Conservation (phyloP, 2,113 vertebrate genomes). For the Falcunculus frontatus region DNA sequence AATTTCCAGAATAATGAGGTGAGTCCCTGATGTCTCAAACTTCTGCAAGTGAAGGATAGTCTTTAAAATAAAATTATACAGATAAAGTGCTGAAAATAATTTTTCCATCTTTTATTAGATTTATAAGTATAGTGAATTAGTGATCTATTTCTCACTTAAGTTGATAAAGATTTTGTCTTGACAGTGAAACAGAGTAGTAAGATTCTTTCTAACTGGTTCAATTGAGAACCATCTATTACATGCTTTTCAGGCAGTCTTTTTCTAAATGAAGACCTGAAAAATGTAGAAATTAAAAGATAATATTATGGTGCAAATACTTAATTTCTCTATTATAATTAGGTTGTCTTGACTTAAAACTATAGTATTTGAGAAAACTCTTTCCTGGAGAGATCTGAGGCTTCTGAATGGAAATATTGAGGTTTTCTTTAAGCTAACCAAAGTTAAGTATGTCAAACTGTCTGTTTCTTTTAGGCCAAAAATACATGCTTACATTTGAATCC, state of each 20-base stretch:
- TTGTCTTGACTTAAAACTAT: not conserved
- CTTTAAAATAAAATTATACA: not conserved
- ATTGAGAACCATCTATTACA: not conserved
- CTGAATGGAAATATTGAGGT: not conserved
- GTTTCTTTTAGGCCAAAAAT: not conserved
- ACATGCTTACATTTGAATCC: not conserved
- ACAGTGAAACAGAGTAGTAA: not conserved
- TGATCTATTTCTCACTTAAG: not conserved
- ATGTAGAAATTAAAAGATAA: not conserved
- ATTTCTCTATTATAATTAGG: not conserved
- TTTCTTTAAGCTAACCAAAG: not conserved
- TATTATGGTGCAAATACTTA: not conserved
- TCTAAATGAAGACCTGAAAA: not conserved
- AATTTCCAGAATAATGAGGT: not conserved
- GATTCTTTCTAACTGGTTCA: not conserved
- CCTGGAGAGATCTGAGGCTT: not conserved
- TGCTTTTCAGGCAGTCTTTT: not conserved
- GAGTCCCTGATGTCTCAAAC: not conserved
- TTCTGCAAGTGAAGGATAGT: not conserved
- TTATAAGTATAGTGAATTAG: not conserved
- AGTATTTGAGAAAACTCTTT: not conserved
- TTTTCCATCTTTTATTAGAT: not conserved
- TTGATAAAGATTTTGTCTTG: not conserved
- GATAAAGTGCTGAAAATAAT: not conserved
- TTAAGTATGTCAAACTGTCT: not conserved